These are phyloP conservation scores for Rousettus leschenaultii DNA, from an alignment of 2,113 vertebrate genomes.

Conservation along the genomic window DNA sequence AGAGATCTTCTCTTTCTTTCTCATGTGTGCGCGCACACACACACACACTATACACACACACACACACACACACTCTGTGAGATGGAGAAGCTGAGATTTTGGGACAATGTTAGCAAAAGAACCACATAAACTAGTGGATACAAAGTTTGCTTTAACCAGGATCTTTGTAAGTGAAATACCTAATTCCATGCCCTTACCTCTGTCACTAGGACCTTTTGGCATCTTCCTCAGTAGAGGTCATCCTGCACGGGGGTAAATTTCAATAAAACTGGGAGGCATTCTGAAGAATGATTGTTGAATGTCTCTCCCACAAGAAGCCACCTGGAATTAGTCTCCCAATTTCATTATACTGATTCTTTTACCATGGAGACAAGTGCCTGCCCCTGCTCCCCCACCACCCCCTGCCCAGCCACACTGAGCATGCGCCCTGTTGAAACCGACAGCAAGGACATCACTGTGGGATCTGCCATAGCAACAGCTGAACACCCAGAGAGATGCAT, in stretches of 20 bases:
- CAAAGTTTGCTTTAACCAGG: background rate
- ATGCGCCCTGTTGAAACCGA: slow-evolving; percentile 32
- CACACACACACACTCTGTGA: background rate
- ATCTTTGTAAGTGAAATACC: background rate
- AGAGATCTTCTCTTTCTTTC: background rate
- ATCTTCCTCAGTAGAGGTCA: background rate
- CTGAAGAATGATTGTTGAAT: background rate
- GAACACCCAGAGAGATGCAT: background rate
- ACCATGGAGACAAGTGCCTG: background rate
- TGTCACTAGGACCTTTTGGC: background rate
- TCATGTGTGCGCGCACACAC: too few species aligned
- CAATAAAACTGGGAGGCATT: background rate
- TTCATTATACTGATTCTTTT: slow-evolving; percentile 1
- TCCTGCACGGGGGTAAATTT: background rate
- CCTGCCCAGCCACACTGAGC: slow-evolving; percentile 46
- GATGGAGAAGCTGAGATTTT: background rate
- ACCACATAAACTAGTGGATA: background rate
- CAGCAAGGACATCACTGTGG: background rate
- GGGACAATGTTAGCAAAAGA: background rate
- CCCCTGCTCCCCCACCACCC: background rate
- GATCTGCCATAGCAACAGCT: slow-evolving; percentile 49
- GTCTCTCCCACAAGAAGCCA: background rate
- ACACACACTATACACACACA: too few species aligned
- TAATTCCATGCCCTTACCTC: background rate
- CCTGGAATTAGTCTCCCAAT: background rate